These are phyloP conservation scores for Melanotaenia parkinsoni DNA, from an alignment of 2,797 vertebrate species.

Conservation along the genomic window DNA sequence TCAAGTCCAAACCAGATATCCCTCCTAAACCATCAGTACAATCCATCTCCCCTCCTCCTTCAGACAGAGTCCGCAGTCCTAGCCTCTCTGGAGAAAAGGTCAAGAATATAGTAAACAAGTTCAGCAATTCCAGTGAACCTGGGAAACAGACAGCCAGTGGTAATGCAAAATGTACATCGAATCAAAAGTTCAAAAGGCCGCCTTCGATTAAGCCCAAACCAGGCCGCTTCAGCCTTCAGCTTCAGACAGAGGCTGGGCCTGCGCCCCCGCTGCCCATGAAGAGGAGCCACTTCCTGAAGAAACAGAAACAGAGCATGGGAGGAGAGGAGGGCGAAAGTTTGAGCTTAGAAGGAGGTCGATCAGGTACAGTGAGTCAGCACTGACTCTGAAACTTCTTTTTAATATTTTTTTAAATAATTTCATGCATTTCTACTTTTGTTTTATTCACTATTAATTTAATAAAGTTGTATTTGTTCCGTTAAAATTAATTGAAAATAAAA, in stretches of 20 bases:
- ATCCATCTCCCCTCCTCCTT: constrained; percentile 21
- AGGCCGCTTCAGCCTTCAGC: not conserved
- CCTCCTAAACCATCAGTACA: constrained; percentile 54
- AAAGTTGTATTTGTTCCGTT: not conserved
- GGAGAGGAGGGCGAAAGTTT: constrained; percentile 31
- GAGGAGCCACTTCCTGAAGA: constrained; percentile 53
- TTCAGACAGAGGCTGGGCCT: constrained; percentile 15
- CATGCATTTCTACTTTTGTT: no score
- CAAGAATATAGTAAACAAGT: constrained; percentile 78
- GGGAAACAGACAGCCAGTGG: constrained; percentile 25
- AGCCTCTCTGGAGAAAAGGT: constrained; percentile 71
- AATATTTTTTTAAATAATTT: no score
- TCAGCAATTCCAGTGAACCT: constrained; percentile 49
- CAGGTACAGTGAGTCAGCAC: constrained; percentile 69
- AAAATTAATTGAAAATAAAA: not conserved
- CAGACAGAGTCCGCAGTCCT: not conserved
- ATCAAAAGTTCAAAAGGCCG: constrained; percentile 43
- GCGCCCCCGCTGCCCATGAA: constrained; percentile 80
- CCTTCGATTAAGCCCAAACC: constrained; percentile 77
- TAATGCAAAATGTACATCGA: rapidly evolving
- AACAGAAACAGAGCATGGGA: not conserved
- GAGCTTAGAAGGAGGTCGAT: constrained; percentile 59
- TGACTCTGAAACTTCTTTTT: not conserved
- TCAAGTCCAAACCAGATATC: constrained; percentile 68
- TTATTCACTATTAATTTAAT: not conserved